Evolutionary conservation across 2,797 vertebrate genomes (phyloP).

Genomic region (Malacoraja senta): DNA sequence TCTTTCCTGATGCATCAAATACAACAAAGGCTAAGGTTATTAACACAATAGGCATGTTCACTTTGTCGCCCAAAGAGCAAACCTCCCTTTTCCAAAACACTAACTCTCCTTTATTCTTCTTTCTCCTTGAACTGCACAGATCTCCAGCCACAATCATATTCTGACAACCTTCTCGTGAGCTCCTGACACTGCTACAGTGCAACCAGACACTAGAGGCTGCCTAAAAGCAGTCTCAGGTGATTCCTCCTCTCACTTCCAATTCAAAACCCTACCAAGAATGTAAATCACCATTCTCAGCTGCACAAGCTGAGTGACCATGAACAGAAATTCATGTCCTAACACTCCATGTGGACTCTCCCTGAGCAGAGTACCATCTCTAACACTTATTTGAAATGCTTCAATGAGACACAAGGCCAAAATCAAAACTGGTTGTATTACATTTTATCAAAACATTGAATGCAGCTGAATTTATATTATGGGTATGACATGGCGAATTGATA

Average conservation of each 20-base stretch:
- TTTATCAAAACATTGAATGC: neutral
- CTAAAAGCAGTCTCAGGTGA: neutral
- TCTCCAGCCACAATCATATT: neutral
- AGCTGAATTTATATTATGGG: neutral
- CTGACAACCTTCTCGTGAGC: neutral
- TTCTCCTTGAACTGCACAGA: neutral
- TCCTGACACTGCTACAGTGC: neutral
- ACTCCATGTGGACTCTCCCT: neutral
- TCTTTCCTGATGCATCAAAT: neutral
- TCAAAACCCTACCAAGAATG: neutral
- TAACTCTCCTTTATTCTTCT: neutral
- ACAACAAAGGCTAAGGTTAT: neutral
- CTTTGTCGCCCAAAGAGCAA: neutral
- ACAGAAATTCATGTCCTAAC: neutral
- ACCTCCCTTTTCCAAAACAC: neutral
- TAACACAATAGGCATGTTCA: neutral
- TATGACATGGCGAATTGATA: neutral
- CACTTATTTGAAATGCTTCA: neutral
- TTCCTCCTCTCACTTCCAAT: neutral
- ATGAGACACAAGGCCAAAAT: neutral
- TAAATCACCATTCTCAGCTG: conserved; percentile 1
- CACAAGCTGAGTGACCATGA: neutral
- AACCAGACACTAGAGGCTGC: neutral
- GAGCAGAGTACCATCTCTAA: neutral
- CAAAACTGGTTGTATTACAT: neutral